A percentile compares a stretch with the other conserved stretches of the same genome.
Conservation (phyloP, 2,113 vertebrate species). For the Actenoides hombroni region DNA sequence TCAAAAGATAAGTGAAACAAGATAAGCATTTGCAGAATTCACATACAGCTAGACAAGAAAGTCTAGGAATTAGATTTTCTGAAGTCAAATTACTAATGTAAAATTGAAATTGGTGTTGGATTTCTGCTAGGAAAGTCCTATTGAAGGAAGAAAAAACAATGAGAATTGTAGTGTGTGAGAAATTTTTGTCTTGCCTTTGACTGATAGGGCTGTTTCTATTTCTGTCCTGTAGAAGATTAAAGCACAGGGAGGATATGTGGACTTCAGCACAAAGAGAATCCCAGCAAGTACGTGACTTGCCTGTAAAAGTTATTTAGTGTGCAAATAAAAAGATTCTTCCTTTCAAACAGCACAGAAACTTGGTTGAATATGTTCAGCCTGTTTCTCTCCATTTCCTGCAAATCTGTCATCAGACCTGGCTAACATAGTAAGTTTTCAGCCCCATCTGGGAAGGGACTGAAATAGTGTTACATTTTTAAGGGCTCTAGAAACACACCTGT, state of each 20-base stretch:
- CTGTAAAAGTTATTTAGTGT: not conserved
- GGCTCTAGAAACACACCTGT: not conserved
- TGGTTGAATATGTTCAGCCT: not conserved
- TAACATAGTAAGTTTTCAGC: not conserved
- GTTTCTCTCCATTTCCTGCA: not conserved
- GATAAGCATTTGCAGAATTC: not conserved
- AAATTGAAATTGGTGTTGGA: not conserved
- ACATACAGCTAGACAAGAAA: not conserved
- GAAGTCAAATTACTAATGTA: not conserved
- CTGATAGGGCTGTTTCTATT: not conserved
- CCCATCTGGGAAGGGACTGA: not conserved
- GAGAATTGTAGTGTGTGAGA: not conserved
- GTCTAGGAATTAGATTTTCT: not conserved
- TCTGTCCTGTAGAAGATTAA: not conserved
- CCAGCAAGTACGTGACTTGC: not conserved
- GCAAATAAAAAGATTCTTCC: not conserved
- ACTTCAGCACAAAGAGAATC: slow-evolving; percentile 3
- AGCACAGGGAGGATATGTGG: not conserved
- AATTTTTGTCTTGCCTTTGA: not conserved
- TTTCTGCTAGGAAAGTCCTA: not conserved
- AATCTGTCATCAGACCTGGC: not conserved
- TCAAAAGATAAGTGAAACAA: not conserved
- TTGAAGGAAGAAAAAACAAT: not conserved
- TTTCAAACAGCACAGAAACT: not conserved
- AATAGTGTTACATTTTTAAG: not conserved